phyloP scores from a whole-genome alignment of 2,888 invertebrate genomes.

The Campaea margaritaria region DNA sequence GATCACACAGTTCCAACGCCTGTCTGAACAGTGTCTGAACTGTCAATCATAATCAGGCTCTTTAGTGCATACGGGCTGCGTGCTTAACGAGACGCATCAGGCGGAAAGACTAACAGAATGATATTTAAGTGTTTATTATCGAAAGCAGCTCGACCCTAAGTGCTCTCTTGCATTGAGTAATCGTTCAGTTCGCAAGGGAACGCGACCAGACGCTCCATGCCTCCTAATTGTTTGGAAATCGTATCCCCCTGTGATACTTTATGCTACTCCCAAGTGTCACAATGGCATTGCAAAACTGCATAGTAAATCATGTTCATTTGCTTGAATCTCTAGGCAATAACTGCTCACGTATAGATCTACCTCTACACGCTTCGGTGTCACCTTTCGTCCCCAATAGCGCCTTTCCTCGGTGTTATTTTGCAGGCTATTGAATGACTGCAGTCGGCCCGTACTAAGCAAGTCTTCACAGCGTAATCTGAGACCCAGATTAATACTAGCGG shows the following conservation, averaged over 20 bases:
- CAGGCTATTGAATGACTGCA: slow-evolving; percentile 80
- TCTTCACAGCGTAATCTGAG: slow-evolving; percentile 75
- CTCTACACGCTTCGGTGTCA: slow-evolving; percentile 78
- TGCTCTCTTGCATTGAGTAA: slow-evolving; percentile 39
- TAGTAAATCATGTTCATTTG: slow-evolving; percentile 34
- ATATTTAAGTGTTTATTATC: slow-evolving; percentile 40
- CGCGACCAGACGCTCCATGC: slow-evolving; percentile 34
- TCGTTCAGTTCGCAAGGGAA: slow-evolving; percentile 40
- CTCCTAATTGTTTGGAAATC: slow-evolving; percentile 36
- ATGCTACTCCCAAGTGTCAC: slow-evolving; percentile 16
- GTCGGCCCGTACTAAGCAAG: slow-evolving; percentile 77
- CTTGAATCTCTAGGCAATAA: slow-evolving; percentile 45
- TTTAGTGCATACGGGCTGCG: slow-evolving; percentile 50
- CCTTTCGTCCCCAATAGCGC: slow-evolving; percentile 77
- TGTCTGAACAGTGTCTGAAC: slow-evolving; percentile 57
- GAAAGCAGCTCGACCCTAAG: slow-evolving; percentile 37
- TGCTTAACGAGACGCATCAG: slow-evolving; percentile 44
- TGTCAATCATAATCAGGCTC: slow-evolving; percentile 73
- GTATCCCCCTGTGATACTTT: slow-evolving; percentile 29
- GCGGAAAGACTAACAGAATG: slow-evolving; percentile 47
- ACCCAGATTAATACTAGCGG: slow-evolving; percentile 75
- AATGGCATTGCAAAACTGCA: slow-evolving; percentile 45
- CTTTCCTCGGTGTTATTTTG: slow-evolving; percentile 78
- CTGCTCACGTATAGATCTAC: slow-evolving; percentile 60
- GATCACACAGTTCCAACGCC: slow-evolving; percentile 28